These are phyloP conservation scores for Dascyllus trimaculatus DNA, from an alignment of 2,113 vertebrate genomes.

Conservation along the genomic window DNA sequence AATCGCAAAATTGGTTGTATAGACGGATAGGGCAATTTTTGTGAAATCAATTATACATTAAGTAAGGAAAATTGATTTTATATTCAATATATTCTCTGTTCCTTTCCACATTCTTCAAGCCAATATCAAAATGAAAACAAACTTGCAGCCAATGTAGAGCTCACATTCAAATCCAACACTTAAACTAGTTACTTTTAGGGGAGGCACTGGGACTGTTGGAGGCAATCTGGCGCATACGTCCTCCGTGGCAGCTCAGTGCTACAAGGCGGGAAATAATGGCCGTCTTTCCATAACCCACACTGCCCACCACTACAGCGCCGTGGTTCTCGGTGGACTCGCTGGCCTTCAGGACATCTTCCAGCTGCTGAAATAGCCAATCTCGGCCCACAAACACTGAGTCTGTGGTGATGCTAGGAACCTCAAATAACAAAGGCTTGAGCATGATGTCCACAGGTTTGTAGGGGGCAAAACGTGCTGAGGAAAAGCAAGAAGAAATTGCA, in stretches of 20 bases:
- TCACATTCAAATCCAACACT: background rate
- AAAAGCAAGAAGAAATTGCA: background rate
- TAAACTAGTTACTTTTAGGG: slow-evolving; percentile 86
- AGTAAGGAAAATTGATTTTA: too few relatives aligned
- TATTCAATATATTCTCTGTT: too few relatives aligned
- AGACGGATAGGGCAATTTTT: too few relatives aligned
- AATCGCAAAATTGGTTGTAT: background rate
- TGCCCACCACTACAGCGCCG: slow-evolving; percentile 92
- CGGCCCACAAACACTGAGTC: slow-evolving; percentile 97
- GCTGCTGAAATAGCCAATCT: slow-evolving; percentile 94
- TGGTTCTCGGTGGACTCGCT: slow-evolving; percentile 84
- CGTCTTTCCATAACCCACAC: slow-evolving; percentile 96
- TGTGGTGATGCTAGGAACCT: slow-evolving; percentile 98
- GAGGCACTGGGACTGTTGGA: slow-evolving; percentile 91
- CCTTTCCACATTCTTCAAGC: too few relatives aligned
- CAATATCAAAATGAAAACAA: background rate
- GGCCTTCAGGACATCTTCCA: slow-evolving; percentile 89
- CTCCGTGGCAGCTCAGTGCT: slow-evolving; percentile 96
- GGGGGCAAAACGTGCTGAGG: slow-evolving; percentile 91
- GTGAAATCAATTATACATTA: too few relatives aligned
- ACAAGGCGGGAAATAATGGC: slow-evolving; percentile 95
- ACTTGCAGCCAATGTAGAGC: background rate
- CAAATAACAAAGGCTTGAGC: slow-evolving; percentile 96
- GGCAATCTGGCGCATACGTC: slow-evolving; percentile 98
- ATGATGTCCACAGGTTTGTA: slow-evolving; percentile 98